Conservation (phyloP, 2,888 invertebrate genomes). For the Eupithecia centaureata region DNA sequence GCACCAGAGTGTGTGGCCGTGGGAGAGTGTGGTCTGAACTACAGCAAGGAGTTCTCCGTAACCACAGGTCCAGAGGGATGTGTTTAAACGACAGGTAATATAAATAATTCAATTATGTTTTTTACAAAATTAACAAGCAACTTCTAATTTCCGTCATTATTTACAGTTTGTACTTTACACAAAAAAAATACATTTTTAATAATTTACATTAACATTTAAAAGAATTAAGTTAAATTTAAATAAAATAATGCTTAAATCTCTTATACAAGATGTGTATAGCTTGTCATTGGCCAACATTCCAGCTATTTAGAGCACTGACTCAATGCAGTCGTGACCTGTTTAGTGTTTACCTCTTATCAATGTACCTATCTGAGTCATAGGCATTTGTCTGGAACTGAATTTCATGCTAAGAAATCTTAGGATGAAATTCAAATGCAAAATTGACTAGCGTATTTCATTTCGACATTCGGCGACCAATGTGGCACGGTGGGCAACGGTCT, state of each 20-base stretch:
- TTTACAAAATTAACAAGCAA: too few relatives aligned
- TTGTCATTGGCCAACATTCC: constrained; percentile 9
- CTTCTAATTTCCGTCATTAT: too few relatives aligned
- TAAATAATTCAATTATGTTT: too few relatives aligned
- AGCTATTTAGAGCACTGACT: constrained; percentile 24
- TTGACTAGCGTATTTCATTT: too few relatives aligned
- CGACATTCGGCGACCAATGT: too few relatives aligned
- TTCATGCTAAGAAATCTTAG: background rate
- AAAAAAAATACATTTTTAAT: too few relatives aligned
- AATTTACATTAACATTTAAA: too few relatives aligned
- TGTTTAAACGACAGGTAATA: constrained; percentile 95
- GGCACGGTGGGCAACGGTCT: too few relatives aligned
- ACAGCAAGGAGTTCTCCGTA: constrained; percentile 97
- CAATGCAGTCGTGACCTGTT: constrained; percentile 25
- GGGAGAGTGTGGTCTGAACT: constrained; percentile 97
- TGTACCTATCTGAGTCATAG: background rate
- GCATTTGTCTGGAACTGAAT: background rate
- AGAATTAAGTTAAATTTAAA: too few relatives aligned
- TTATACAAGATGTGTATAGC: background rate
- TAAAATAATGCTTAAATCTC: too few relatives aligned
- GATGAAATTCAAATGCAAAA: background rate
- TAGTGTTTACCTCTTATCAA: constrained; percentile 1
- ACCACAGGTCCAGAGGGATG: constrained; percentile 92
- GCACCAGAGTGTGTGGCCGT: constrained; percentile 96
- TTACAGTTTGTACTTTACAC: too few relatives aligned